A percentile compares a stretch with the other conserved stretches of the same genome.
Evolutionary conservation across 2,888 invertebrate species (phyloP).

Genomic region (Trichogramma dendrolimi): DNA sequence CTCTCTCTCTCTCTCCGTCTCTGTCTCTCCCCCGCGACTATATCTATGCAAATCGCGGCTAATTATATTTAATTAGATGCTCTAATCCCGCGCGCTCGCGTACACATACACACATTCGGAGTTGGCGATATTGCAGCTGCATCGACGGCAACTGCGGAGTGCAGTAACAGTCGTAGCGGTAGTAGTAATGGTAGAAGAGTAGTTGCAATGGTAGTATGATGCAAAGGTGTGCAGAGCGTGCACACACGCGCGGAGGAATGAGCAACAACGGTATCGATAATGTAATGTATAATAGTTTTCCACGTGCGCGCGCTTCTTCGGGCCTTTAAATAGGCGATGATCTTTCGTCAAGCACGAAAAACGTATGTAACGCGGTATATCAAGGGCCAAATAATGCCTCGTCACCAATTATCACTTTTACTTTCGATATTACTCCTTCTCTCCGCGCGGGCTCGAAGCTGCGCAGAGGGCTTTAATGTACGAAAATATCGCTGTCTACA

Average conservation of each 20-base stretch:
- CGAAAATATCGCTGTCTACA: no score
- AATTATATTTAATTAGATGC: constrained; percentile 54
- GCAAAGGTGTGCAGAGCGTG: constrained; percentile 26
- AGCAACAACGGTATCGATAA: constrained; percentile 40
- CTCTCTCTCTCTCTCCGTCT: constrained; percentile 39
- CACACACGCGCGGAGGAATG: constrained; percentile 30
- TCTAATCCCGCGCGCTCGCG: constrained; percentile 39
- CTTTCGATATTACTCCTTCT: neutral
- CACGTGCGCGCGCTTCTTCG: no score
- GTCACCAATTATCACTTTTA: constrained; percentile 19
- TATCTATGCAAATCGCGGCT: constrained; percentile 52
- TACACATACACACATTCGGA: neutral
- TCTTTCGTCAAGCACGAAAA: constrained; percentile 3
- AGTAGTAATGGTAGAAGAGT: neutral
- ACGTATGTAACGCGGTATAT: no score
- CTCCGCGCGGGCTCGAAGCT: no score
- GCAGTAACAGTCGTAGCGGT: constrained; percentile 25
- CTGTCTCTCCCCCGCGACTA: constrained; percentile 34
- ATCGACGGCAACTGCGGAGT: constrained; percentile 10
- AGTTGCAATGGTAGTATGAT: constrained; percentile 20
- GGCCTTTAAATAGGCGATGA: constrained; percentile 6
- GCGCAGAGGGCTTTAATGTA: no score
- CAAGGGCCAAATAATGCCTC: neutral
- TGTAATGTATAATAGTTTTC: no score
- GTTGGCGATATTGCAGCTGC: neutral